A percentile compares a stretch with the other conserved stretches of the same genome.
Conservation (phyloP, 1,140 invertebrate genomes). For the Lepidurus arcticus region DNA sequence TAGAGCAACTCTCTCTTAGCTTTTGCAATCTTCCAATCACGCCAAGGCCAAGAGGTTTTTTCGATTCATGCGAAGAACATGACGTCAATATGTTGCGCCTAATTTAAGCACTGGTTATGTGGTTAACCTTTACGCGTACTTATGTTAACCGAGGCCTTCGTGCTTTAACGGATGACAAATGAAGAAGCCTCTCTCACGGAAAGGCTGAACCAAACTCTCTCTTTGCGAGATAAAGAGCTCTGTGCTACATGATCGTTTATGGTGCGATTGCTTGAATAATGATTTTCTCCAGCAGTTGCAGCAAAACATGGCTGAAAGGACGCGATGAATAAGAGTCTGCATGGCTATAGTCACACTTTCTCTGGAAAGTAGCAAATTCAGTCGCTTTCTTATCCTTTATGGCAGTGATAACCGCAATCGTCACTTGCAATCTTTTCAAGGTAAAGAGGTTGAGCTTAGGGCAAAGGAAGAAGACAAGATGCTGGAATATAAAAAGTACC, state of each 20-base stretch:
- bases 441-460: not conserved
- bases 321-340: not conserved
- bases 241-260: not conserved
- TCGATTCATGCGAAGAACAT: not conserved
- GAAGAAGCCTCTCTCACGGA: not conserved
- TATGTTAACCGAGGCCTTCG: not conserved
- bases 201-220: not conserved
- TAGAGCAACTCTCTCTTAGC: not conserved
- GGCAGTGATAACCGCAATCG: not conserved
- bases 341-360: conserved; percentile 17
- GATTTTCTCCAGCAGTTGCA: too few relatives aligned
- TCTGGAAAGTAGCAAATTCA: not conserved
- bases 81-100: not conserved
- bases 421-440: not conserved
- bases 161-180: not conserved
- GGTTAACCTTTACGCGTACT: not conserved
- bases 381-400: conserved; percentile 2
- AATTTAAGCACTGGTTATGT: conserved; percentile 7
- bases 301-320: not conserved
- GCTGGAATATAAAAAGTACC: not conserved
- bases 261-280: not conserved
- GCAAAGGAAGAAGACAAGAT: not conserved
- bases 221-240: not conserved
- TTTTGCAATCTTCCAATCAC: conserved; percentile 1
- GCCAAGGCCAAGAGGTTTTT: not conserved